Evolutionary conservation across 2,113 vertebrate genomes (phyloP).

Genomic region (Lutjanus erythropterus): DNA sequence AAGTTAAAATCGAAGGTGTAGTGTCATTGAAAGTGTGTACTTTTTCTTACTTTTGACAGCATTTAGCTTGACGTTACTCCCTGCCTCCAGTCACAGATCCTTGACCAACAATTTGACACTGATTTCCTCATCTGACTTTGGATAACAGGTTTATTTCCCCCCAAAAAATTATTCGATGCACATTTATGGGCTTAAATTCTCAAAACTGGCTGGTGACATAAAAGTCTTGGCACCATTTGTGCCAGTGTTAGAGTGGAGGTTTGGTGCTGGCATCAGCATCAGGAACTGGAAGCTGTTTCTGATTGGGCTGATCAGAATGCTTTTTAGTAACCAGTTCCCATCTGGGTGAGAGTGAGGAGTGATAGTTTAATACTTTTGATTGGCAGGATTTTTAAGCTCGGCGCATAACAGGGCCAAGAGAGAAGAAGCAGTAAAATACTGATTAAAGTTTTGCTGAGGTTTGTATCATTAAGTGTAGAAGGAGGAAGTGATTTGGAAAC

Average conservation of each 20-base stretch:
- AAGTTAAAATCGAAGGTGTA: background rate
- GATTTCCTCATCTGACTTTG: background rate
- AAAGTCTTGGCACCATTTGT: too few species aligned
- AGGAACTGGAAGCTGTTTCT: background rate
- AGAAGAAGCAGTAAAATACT: background rate
- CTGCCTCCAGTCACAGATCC: slow-evolving; percentile 2
- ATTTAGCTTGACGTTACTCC: too few species aligned
- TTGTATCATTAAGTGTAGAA: background rate
- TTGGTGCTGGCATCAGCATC: background rate
- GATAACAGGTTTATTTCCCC: background rate
- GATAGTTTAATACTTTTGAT: background rate
- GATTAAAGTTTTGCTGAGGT: background rate
- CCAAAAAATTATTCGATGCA: background rate
- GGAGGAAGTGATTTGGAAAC: background rate
- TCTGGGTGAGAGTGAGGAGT: background rate
- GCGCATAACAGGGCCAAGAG: background rate
- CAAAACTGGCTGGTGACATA: too few species aligned
- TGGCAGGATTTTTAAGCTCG: background rate
- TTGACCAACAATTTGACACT: background rate
- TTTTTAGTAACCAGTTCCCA: background rate
- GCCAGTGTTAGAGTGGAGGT: background rate
- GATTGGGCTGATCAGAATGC: background rate
- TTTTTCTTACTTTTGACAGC: too few species aligned
- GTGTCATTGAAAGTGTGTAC: too few species aligned
- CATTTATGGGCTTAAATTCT: background rate